These are phyloP conservation scores for Pardalotus punctatus DNA, from an alignment of 2,113 vertebrate genomes.

Conservation along the genomic window DNA sequence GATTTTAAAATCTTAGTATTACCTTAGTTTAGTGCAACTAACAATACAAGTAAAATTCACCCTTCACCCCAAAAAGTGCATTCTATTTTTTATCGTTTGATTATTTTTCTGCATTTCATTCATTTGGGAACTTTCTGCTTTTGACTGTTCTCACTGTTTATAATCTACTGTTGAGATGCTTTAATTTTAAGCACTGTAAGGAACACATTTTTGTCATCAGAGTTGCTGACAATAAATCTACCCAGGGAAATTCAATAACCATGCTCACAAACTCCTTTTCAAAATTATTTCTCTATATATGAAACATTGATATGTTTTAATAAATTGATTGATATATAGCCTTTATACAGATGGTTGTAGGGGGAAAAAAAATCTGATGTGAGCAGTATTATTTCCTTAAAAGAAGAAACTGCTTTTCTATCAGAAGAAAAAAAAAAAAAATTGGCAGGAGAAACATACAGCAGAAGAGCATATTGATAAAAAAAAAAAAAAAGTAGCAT, in stretches of 20 bases:
- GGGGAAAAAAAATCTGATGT: not conserved
- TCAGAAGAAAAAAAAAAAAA: not conserved
- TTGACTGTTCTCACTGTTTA: not conserved
- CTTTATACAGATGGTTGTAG: not conserved
- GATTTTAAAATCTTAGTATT: not conserved
- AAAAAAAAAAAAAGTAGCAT: not conserved
- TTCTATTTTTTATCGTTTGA: not conserved
- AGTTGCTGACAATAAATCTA: not conserved
- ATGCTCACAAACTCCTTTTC: not conserved
- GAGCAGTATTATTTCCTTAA: not conserved
- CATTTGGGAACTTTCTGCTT: not conserved
- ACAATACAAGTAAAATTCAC: not conserved
- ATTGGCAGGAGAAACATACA: not conserved
- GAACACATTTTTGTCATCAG: not conserved
- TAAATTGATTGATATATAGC: not conserved
- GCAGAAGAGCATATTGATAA: not conserved
- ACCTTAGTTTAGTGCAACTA: not conserved
- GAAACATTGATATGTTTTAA: not conserved
- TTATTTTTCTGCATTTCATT: not conserved
- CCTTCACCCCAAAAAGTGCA: not conserved
- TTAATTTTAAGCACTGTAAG: not conserved
- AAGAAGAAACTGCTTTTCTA: not conserved
- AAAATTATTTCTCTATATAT: not conserved
- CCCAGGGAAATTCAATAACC: not conserved
- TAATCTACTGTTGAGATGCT: not conserved